phyloP scores from a whole-genome alignment of 1,140 invertebrate genomes.

The Atta colombica region DNA sequence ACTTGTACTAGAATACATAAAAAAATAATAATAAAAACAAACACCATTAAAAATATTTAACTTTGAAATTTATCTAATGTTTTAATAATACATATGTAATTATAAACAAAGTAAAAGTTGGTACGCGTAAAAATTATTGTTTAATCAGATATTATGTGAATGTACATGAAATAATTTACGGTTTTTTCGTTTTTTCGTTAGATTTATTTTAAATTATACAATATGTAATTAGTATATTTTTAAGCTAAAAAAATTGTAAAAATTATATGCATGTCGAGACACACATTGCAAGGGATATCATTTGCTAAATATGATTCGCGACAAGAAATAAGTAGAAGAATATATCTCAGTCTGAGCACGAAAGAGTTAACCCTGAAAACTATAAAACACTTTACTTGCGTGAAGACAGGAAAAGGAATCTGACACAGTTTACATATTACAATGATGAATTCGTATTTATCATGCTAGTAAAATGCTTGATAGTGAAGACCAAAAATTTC shows the following conservation, averaged over 20 bases:
- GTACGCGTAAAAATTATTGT: background rate
- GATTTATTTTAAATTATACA: background rate
- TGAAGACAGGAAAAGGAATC: constrained; percentile 37
- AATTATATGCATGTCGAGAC: background rate
- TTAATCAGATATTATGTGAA: background rate
- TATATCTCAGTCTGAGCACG: constrained; percentile 43
- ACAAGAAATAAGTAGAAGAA: constrained; percentile 22
- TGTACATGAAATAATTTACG: background rate
- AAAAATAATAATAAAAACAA: background rate
- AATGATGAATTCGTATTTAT: constrained; percentile 46
- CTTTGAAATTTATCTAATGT: background rate
- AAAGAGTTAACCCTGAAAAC: constrained; percentile 41
- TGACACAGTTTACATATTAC: constrained; percentile 48
- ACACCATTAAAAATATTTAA: background rate
- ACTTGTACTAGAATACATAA: background rate
- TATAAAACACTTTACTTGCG: constrained; percentile 47
- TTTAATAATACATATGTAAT: background rate
- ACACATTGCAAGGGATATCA: background rate
- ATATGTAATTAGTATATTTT: background rate
- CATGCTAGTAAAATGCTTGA: constrained; percentile 16
- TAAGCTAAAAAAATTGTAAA: background rate
- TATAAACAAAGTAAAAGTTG: background rate
- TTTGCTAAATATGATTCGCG: background rate
- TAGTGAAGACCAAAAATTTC: background rate
- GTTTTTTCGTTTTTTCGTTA: background rate